Evolutionary conservation across 2,797 vertebrate species (phyloP).

Genomic region (Eulemur coronatus): DNA sequence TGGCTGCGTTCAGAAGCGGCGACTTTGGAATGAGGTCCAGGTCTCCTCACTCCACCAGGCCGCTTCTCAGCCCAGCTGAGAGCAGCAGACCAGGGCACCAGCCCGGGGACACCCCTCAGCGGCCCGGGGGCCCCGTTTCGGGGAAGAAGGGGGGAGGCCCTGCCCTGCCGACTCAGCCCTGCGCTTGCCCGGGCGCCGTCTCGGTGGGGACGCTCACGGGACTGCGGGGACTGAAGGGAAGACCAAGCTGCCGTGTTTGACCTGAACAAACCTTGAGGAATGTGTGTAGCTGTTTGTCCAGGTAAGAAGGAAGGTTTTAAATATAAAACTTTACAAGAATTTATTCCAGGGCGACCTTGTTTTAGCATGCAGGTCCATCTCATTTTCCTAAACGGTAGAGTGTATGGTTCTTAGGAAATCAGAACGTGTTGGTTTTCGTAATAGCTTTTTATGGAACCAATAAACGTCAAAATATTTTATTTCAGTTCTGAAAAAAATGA

Average conservation of each 20-base stretch:
- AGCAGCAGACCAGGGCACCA: neutral
- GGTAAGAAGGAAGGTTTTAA: slow-evolving; percentile 54
- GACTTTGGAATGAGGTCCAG: neutral
- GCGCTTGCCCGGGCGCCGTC: rapidly evolving
- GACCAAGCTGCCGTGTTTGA: neutral
- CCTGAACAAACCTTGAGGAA: neutral
- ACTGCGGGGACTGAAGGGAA: neutral
- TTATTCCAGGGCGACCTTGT: slow-evolving; percentile 59
- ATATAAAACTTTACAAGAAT: slow-evolving; percentile 73
- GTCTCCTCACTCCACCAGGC: neutral
- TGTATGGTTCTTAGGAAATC: slow-evolving; percentile 80
- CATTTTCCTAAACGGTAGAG: slow-evolving; percentile 74
- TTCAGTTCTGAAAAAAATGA: slow-evolving; percentile 72
- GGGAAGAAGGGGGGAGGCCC: neutral
- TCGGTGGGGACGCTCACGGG: neutral
- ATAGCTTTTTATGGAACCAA: slow-evolving; percentile 77
- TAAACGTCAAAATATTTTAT: slow-evolving; percentile 81
- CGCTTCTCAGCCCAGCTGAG: neutral
- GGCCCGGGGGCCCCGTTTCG: neutral
- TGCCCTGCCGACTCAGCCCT: rapidly evolving
- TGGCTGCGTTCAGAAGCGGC: too few species aligned
- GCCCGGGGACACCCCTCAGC: too few species aligned
- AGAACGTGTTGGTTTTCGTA: slow-evolving; percentile 77
- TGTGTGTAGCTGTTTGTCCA: neutral
- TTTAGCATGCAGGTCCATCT: slow-evolving; percentile 62